Evolutionary conservation across 2,797 vertebrate genomes (phyloP).

Genomic region (Gastrophryne carolinensis): DNA sequence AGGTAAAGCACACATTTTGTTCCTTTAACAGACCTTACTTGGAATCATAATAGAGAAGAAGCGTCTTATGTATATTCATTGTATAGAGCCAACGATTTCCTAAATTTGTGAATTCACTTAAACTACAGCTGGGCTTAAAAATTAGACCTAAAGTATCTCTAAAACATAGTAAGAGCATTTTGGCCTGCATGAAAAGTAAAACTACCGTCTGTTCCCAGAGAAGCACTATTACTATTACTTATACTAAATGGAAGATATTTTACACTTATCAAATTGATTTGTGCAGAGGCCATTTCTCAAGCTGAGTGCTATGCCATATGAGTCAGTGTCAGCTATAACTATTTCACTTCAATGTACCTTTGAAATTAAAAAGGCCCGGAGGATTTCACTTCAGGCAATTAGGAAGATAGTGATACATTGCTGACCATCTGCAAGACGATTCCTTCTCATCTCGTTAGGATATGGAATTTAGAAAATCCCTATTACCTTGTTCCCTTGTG

Average conservation of each 20-base stretch:
- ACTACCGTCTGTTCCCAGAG: background rate
- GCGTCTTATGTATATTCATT: too few relatives aligned
- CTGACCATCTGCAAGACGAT: background rate
- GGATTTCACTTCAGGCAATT: constrained; percentile 20
- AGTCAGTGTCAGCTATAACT: constrained; percentile 1
- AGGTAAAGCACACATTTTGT: too few relatives aligned
- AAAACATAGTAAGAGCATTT: background rate
- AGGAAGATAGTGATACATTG: constrained; percentile 19
- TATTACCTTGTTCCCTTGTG: background rate
- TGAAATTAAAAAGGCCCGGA: constrained; percentile 14
- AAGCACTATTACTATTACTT: background rate
- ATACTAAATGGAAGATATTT: background rate
- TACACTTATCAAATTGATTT: constrained; percentile 18
- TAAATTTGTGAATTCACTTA: too few relatives aligned
- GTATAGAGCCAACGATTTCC: too few relatives aligned
- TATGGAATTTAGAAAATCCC: background rate
- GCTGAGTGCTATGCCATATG: background rate
- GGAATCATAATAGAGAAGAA: too few relatives aligned
- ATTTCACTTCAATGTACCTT: constrained; percentile 19
- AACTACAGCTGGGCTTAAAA: too few relatives aligned
- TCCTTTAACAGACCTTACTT: too few relatives aligned
- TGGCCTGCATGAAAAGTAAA: background rate
- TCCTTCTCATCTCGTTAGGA: background rate
- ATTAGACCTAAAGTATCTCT: background rate
- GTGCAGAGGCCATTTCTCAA: constrained; percentile 17